Evolutionary conservation across 2,888 invertebrate species (phyloP).

Genomic region (Metellina segmentata): DNA sequence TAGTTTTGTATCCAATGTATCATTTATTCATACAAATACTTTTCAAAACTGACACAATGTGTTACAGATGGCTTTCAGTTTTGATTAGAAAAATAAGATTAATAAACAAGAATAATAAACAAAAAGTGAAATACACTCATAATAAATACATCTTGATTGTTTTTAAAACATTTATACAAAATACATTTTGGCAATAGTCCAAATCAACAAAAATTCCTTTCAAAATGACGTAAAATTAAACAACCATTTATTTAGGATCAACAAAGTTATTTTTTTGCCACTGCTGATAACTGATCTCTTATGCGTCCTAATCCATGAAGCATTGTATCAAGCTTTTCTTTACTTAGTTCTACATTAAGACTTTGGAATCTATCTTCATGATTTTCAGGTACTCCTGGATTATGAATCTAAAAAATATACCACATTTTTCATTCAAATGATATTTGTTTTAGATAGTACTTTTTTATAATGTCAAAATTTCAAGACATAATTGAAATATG

Average conservation of each 20-base stretch:
- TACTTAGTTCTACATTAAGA: constrained; percentile 75
- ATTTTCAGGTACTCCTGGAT: constrained; percentile 58
- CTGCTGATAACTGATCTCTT: constrained; percentile 76
- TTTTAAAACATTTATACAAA: constrained; percentile 2
- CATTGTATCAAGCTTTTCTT: constrained; percentile 76
- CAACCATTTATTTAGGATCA: not conserved
- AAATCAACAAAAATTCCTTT: not conserved
- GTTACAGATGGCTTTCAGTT: no score
- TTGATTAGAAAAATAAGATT: no score
- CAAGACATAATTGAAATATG: no score
- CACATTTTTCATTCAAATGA: not conserved
- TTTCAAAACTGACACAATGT: no score
- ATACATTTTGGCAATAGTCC: not conserved
- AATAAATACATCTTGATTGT: no score
- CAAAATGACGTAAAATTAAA: not conserved
- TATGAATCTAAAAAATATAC: constrained; percentile 48
- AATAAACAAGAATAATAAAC: no score
- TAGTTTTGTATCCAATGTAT: no score
- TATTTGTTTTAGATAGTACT: not conserved
- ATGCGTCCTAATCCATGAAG: constrained; percentile 74
- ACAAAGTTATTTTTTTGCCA: constrained; percentile 68
- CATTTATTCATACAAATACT: no score
- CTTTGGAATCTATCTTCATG: constrained; percentile 57
- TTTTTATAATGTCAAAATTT: no score
- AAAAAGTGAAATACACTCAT: no score